Conservation (phyloP, 2,888 invertebrate genomes). For the Xylota segnis region DNA sequence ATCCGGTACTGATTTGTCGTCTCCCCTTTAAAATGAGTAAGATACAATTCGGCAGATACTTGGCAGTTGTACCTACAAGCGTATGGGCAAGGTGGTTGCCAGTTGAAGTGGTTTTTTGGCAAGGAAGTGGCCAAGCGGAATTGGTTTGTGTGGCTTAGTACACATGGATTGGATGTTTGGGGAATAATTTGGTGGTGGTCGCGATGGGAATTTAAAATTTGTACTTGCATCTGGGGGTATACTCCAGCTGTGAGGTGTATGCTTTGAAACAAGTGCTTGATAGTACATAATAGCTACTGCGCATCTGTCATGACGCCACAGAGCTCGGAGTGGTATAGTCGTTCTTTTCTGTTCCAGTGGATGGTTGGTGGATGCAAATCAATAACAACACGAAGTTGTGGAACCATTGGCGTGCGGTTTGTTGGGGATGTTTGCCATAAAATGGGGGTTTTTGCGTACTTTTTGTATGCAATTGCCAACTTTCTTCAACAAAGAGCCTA, state of each 20-base stretch:
- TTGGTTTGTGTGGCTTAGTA: background rate
- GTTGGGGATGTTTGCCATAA: conserved; percentile 3
- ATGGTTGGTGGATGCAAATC: conserved; percentile 51
- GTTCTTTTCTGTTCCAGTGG: conserved; percentile 65
- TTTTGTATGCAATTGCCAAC: too few species aligned
- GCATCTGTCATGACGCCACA: conserved; percentile 74
- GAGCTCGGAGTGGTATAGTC: conserved; percentile 51
- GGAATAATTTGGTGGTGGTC: background rate
- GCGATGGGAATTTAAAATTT: background rate
- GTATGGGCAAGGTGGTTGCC: background rate
- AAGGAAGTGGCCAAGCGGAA: background rate
- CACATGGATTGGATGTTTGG: background rate
- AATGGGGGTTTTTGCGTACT: background rate
- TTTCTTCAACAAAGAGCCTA: too few species aligned
- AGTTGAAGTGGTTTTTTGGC: background rate
- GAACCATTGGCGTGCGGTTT: conserved; percentile 55
- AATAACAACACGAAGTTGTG: conserved; percentile 66
- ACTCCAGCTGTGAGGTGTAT: conserved; percentile 50
- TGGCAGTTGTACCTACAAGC: conserved; percentile 22
- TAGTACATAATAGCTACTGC: conserved; percentile 54
- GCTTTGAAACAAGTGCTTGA: conserved; percentile 51
- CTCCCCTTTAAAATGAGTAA: conserved; percentile 52
- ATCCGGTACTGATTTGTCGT: conserved; percentile 71
- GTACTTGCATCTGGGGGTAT: background rate
- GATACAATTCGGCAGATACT: conserved; percentile 35